Evolutionary conservation across 2,113 vertebrate genomes (phyloP), one percentile per base, ranked within the genome.

Genomic region (Forbesichthys papilliferus): DNA sequence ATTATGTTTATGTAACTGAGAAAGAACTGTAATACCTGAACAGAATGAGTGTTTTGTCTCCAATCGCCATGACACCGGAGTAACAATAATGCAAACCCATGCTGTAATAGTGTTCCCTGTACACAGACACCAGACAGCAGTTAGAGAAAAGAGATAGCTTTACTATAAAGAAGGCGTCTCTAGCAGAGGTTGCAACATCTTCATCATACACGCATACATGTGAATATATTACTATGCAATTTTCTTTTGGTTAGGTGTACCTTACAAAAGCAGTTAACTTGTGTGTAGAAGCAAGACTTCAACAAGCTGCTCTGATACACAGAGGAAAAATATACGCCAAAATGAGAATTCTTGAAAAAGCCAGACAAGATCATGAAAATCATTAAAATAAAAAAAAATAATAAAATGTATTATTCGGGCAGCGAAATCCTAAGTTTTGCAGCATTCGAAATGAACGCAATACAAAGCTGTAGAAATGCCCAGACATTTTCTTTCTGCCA

Each of bases 61-160:
- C 27, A 27, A 27, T 27, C 27, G 2, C 27, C 27, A 27, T 27
- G 27, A 27, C 27, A 27, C 27, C 27, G 27, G 27, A 27, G 27
- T 27, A 2, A 27, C 27, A 27, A 2, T 27, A 27, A 27, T 27
- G 27, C 2, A 27, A 27, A 27, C 27, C 27, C 27, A 27, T 2
- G 27, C 27, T 27, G 27, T 27, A 27, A 27, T 27, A 27, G 27
- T 27, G 27, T 27, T 27, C 27, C 27, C 27, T 27, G 27, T 5
- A 42, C 36, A 42, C 36, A 42, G 1, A 53, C 52, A 53, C 73
- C 54, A 58, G 53, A 53, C 77, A 68, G 71, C 64, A 82, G 77
- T 91, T 91, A 87, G 90, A 88, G 92, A 93, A 93, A 91, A 83
- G 87, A 91, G 81, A 92, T 84, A 89, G 88, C 89, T 93, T 93